These are phyloP conservation scores for Nomada ferruginata DNA, from an alignment of 2,888 invertebrate genomes.

Conservation along the genomic window DNA sequence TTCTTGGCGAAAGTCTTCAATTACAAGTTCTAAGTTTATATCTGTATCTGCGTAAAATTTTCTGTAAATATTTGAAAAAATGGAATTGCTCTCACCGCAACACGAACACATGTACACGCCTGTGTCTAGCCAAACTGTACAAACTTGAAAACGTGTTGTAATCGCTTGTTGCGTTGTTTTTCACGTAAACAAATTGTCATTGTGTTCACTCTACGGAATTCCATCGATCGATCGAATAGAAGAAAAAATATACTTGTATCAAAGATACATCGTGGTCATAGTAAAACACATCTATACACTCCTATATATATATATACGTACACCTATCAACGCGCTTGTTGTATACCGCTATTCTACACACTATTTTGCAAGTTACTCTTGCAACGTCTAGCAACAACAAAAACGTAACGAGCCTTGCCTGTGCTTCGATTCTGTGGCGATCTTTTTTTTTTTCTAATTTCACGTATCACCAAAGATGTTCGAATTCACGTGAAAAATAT, in stretches of 20 bases:
- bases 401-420: slow-evolving; percentile 39
- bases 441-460: background rate
- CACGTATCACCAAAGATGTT: background rate
- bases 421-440: slow-evolving; percentile 37
- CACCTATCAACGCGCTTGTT: slow-evolving; percentile 38
- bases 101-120: background rate
- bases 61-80: background rate
- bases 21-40: background rate
- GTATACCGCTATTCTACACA: slow-evolving; percentile 46
- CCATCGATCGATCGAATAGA: background rate
- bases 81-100: background rate
- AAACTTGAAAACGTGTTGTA: background rate
- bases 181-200: background rate
- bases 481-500: slow-evolving; percentile 12
- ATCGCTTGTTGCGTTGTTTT: slow-evolving; percentile 14
- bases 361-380: slow-evolving; percentile 56
- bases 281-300: background rate
- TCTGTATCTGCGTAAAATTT: background rate
- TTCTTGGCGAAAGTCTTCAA: background rate
- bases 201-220: background rate
- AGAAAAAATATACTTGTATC: slow-evolving; percentile 8
- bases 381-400: slow-evolving; percentile 55
- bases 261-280: slow-evolving; percentile 40
- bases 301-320: slow-evolving; percentile 8
- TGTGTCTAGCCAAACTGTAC: background rate